Evolutionary conservation across 2,113 vertebrate species (phyloP), one percentile per base, ranked within the genome.

Genomic region (Crypturellus undulatus): DNA sequence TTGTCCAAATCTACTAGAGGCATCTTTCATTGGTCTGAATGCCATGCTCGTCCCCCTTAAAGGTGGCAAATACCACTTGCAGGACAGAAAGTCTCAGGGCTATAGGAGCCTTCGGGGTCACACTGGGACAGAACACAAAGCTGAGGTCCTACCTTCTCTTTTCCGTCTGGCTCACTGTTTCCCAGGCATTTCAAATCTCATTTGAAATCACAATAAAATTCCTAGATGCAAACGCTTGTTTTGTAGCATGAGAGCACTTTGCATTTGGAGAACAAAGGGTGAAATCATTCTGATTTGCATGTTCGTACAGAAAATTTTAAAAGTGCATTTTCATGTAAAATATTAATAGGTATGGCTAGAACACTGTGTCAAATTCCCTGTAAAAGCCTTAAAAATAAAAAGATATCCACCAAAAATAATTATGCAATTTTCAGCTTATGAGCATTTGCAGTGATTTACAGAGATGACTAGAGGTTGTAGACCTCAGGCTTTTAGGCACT

Each of bases 291-390:
- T 4, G 3, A 75, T 80, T 43, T 10, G 45, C 69, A 13, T 47
- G 80, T 64, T 75, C 75, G 90, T 62, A 65, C 94, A 93, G 69
- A 96, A 92, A 92, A 92, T 94, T 95, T 63, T 95, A 80, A 47
- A 90, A 96, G 79, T n/a, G 58, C 96, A 89, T 93, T 96, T 92
- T 94, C 62, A 92, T 94, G 96, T 96, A 95, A 96, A 96, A 96
- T 96, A 96, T 96, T 96, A 94, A 96, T 96, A 95, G 79, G 52
- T 81, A 86, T 34, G 89, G 94, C 88, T 28, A 93, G 94, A 96
- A 96, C 60, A 58, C 73, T 76, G 65, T 54, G 69, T 54, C 65
- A 86, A 69, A 90, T 81, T 87, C 93, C 84, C 94, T 93, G 80
- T 92, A 96, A 96, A 94, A 96, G 96, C 92, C 65, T 91, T 92